A percentile compares a stretch with the other conserved stretches of the same genome.
Evolutionary conservation across 2,113 vertebrate genomes (phyloP).

Genomic region (Athene noctua): DNA sequence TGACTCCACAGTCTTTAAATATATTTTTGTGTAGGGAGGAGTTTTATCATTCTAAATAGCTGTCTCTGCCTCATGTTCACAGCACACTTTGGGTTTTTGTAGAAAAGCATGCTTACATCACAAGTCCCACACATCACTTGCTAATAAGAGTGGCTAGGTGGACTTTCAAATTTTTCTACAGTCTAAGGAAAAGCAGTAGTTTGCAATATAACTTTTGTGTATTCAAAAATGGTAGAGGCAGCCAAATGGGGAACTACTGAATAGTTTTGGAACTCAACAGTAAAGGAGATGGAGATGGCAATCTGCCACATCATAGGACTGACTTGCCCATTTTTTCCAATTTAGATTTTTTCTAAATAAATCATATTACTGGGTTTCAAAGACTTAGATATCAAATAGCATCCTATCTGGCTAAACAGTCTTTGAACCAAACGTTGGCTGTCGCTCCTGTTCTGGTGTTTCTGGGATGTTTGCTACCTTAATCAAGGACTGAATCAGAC

Average conservation of each 20-base stretch:
- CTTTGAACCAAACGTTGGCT: not conserved
- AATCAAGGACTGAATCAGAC: not conserved
- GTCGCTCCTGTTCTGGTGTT: not conserved
- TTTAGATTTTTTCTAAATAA: not conserved
- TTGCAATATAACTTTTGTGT: not conserved
- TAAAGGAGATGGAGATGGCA: not conserved
- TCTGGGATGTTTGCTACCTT: not conserved
- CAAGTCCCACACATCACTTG: accelerated
- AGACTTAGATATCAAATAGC: not conserved
- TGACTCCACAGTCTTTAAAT: not conserved
- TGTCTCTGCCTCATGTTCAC: not conserved
- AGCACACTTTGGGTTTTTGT: not conserved
- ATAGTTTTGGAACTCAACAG: not conserved
- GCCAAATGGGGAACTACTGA: not conserved
- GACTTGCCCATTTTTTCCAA: not conserved
- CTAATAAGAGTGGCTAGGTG: not conserved
- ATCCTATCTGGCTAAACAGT: not conserved
- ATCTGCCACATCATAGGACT: not conserved
- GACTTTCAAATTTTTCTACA: not conserved
- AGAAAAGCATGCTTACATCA: not conserved
- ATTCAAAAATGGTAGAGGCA: not conserved
- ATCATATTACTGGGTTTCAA: not conserved
- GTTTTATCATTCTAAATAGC: not conserved
- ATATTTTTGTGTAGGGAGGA: not conserved
- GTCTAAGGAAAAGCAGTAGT: not conserved